phyloP scores from a whole-genome alignment of 2,113 vertebrate genomes.

The Scytalopus superciliaris region DNA sequence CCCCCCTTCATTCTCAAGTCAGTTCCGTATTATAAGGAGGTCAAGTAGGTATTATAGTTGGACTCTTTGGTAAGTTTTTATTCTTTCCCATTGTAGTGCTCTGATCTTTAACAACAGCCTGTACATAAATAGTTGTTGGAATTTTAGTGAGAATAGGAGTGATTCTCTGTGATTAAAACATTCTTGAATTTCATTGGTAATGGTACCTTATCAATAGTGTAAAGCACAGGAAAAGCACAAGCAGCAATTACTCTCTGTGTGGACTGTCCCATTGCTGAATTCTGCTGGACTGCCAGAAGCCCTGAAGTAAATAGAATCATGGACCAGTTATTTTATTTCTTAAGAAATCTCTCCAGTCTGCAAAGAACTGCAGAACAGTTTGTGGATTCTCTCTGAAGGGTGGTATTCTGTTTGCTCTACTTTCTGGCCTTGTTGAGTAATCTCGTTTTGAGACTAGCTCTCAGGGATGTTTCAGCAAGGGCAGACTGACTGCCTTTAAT shows the following conservation, averaged over 20 bases:
- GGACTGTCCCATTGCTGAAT: neutral
- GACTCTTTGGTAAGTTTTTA: neutral
- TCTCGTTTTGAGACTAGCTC: neutral
- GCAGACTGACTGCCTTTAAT: neutral
- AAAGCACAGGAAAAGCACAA: neutral
- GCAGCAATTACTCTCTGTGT: neutral
- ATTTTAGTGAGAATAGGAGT: neutral
- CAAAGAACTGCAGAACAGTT: neutral
- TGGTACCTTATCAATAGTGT: neutral
- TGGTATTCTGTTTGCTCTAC: neutral
- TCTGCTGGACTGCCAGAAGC: neutral
- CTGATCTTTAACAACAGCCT: neutral
- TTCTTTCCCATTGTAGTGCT: neutral
- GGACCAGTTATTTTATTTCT: neutral
- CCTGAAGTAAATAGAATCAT: neutral
- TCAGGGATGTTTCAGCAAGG: neutral
- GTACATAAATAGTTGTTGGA: neutral
- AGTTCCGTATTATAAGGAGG: neutral
- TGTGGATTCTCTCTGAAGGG: neutral
- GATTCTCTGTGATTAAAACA: neutral
- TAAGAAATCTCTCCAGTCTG: neutral
- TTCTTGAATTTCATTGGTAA: neutral
- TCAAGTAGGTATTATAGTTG: neutral
- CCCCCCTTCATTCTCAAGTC: neutral
- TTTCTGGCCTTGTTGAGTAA: neutral